phyloP scores from a whole-genome alignment of 2,888 invertebrate genomes.

The Lochmaea capreae region DNA sequence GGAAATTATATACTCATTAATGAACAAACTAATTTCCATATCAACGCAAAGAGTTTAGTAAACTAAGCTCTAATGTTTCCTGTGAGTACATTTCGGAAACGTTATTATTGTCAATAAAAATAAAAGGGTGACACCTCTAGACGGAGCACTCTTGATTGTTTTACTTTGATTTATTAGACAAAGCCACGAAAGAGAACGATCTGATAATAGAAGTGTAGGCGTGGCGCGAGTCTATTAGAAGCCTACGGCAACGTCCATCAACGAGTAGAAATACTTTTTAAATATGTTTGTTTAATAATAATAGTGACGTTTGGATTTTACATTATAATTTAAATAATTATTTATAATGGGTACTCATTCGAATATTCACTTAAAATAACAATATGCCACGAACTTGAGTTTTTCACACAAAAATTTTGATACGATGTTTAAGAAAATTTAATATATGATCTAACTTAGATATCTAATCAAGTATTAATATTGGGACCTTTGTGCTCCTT shows the following conservation, averaged over 20 bases:
- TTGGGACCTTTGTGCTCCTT: too few species aligned
- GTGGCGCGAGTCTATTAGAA: conserved; percentile 40
- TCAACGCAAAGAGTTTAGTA: neutral
- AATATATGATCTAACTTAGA: too few species aligned
- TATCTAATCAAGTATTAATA: too few species aligned
- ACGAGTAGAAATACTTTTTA: neutral
- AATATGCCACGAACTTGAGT: too few species aligned
- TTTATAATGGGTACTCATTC: neutral
- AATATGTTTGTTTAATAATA: conserved; percentile 1
- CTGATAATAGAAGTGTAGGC: conserved; percentile 46
- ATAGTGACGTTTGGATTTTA: neutral
- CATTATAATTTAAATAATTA: neutral
- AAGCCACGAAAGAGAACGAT: conserved; percentile 47
- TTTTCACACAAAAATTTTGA: too few species aligned
- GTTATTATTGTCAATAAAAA: conserved; percentile 35
- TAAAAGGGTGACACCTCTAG: conserved; percentile 43
- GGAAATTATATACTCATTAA: neutral
- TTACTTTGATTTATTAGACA: conserved; percentile 49
- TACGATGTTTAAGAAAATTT: too few species aligned
- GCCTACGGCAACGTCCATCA: neutral
- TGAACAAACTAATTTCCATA: neutral
- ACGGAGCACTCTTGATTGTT: conserved; percentile 43
- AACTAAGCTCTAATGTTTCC: neutral
- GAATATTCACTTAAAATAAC: too few species aligned
- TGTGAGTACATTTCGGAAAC: conserved; percentile 7